Conservation (phyloP, 1,140 invertebrate species). For the Sogatella furcifera region DNA sequence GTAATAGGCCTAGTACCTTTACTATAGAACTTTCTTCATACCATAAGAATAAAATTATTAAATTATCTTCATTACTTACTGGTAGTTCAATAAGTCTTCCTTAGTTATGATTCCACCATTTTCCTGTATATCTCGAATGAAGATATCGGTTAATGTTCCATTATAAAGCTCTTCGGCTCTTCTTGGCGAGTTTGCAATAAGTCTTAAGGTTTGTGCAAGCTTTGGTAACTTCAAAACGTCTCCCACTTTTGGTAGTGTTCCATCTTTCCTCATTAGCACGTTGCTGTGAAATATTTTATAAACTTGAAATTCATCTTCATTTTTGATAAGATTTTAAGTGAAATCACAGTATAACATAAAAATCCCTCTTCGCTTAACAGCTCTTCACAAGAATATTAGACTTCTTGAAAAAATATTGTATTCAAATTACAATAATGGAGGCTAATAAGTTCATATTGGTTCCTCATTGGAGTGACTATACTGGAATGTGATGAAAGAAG, state of each 20-base stretch:
- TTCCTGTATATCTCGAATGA: constrained; percentile 56
- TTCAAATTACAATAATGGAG: too few species aligned
- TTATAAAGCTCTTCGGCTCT: constrained; percentile 52
- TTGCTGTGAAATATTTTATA: neutral
- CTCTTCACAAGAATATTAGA: too few species aligned
- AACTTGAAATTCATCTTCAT: neutral
- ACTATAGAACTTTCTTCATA: too few species aligned
- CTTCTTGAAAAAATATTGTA: too few species aligned
- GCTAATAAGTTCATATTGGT: too few species aligned
- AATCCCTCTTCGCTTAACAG: too few species aligned
- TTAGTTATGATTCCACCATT: constrained; percentile 65
- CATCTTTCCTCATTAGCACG: constrained; percentile 12
- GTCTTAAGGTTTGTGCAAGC: constrained; percentile 60
- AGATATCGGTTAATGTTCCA: constrained; percentile 46
- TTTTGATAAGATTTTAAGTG: neutral
- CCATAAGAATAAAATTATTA: neutral
- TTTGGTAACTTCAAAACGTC: constrained; percentile 55
- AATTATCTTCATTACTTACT: constrained; percentile 18
- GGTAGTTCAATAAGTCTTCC: constrained; percentile 55
- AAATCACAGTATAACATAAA: too few species aligned
- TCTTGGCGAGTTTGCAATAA: constrained; percentile 53
- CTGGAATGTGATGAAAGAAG: too few species aligned
- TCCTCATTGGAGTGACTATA: too few species aligned
- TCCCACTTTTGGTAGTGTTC: constrained; percentile 44
- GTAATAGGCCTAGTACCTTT: too few species aligned